phyloP scores from a whole-genome alignment of 2,113 vertebrate genomes.

The Thryonomys swinderianus region DNA sequence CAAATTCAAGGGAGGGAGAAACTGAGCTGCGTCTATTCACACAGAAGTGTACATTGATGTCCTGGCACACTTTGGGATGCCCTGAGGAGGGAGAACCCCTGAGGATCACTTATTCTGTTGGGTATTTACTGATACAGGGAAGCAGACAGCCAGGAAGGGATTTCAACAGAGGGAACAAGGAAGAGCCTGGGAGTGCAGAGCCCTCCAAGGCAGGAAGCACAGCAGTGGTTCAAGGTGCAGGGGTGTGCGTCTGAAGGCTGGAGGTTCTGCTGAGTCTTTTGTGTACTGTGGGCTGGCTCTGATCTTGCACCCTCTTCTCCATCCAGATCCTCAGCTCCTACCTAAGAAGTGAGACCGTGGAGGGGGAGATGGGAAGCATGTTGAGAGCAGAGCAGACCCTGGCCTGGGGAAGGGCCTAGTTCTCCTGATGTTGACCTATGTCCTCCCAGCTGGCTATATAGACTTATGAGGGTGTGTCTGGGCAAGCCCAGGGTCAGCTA shows the following conservation, averaged over 20 bases:
- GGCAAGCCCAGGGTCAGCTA: conserved; percentile 24
- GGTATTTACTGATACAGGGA: background rate
- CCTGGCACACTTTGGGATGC: background rate
- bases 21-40: background rate
- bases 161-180: background rate
- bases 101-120: background rate
- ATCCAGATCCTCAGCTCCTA: background rate
- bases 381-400: conserved; percentile 28
- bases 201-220: background rate
- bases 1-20: background rate
- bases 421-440: background rate
- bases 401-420: background rate
- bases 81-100: background rate
- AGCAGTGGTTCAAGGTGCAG: background rate
- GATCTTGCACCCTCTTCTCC: background rate
- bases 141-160: background rate
- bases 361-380: background rate
- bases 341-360: background rate
- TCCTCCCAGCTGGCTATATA: background rate
- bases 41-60: background rate
- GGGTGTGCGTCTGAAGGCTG: background rate
- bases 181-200: background rate
- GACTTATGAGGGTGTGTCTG: conserved; percentile 6
- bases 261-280: background rate
- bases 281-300: background rate